These are phyloP conservation scores for Asarcornis scutulata DNA, from an alignment of 2,113 vertebrate species.

Conservation along the genomic window DNA sequence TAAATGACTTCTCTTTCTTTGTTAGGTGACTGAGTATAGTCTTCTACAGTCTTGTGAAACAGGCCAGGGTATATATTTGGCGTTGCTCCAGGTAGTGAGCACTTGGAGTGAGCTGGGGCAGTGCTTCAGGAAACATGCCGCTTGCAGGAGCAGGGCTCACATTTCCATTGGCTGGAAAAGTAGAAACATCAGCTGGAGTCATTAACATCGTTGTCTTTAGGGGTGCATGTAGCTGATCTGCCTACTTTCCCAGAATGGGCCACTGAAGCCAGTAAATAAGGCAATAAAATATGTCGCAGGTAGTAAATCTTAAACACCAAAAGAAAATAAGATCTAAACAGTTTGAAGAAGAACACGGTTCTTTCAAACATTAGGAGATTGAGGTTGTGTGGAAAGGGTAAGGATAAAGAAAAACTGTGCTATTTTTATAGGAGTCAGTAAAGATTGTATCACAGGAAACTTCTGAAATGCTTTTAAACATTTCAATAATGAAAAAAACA, in stretches of 20 bases:
- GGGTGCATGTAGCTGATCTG: constrained; percentile 24
- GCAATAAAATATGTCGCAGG: constrained; percentile 47
- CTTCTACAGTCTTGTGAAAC: not conserved
- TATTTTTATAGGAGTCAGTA: constrained; percentile 3
- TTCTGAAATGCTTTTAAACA: constrained; percentile 28
- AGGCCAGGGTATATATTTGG: not conserved
- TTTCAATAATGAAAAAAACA: constrained; percentile 17
- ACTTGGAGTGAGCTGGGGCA: not conserved
- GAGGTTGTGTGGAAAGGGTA: not conserved
- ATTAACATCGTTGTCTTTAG: constrained; percentile 41
- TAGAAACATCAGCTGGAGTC: constrained; percentile 60
- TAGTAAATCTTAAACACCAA: constrained; percentile 50
- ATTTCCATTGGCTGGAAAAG: constrained; percentile 39
- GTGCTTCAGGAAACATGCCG: constrained; percentile 1
- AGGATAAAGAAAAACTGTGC: not conserved
- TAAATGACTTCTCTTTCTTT: not conserved
- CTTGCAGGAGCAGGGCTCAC: constrained; percentile 9
- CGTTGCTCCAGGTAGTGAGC: not conserved
- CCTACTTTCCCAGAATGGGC: constrained; percentile 29
- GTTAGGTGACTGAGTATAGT: not conserved
- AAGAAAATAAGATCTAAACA: constrained; percentile 16
- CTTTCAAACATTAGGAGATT: not conserved
- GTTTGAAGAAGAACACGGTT: not conserved
- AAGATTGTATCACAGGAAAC: constrained; percentile 10
- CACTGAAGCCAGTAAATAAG: constrained; percentile 42